phyloP scores from a whole-genome alignment of 2,113 vertebrate species.

The Anguilla rostrata region DNA sequence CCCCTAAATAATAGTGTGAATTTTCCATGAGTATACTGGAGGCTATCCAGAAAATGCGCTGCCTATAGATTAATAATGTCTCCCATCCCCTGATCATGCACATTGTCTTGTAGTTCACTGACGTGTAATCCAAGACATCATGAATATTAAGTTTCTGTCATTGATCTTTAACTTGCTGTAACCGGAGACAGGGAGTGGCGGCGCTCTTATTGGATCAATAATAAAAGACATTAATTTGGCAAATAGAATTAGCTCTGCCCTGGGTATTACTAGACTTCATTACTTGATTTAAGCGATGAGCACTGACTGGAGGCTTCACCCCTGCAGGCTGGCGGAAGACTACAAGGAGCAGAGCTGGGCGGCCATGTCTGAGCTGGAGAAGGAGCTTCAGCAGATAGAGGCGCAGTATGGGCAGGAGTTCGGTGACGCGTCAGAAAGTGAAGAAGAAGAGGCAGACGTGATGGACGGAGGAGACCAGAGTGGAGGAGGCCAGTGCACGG shows the following conservation, averaged over 20 bases:
- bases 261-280: not conserved
- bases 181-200: not conserved
- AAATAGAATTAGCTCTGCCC: not conserved
- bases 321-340: constrained; percentile 78
- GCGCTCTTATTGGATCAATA: not conserved
- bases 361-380: constrained; percentile 85
- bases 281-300: not conserved
- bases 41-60: too few relatives aligned
- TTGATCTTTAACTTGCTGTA: not conserved
- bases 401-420: constrained; percentile 89
- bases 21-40: too few relatives aligned
- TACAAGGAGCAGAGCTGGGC: constrained; percentile 97
- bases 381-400: constrained; percentile 91
- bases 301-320: not conserved
- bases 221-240: not conserved
- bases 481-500: constrained; percentile 43
- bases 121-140: not conserved
- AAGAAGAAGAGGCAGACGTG: constrained; percentile 59
- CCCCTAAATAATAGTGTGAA: too few relatives aligned
- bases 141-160: not conserved
- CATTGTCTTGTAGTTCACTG: not conserved
- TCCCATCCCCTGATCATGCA: not conserved
- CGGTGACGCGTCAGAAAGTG: constrained; percentile 78
- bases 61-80: too few relatives aligned
- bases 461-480: constrained; percentile 52